Evolutionary conservation across 2,113 vertebrate species (phyloP).

Genomic region (Ranitomeya variabilis): DNA sequence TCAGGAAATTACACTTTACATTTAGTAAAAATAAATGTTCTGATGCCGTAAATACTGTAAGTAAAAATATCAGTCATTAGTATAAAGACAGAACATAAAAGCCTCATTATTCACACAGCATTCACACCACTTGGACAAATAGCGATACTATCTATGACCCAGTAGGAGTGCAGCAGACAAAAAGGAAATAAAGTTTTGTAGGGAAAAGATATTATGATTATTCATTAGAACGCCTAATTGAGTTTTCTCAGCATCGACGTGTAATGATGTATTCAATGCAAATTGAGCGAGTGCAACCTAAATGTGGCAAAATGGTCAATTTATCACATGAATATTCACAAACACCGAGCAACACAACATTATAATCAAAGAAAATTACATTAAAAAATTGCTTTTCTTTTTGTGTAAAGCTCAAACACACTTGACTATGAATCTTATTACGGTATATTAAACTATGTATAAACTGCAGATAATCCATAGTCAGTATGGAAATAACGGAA

Average conservation of each 20-base stretch:
- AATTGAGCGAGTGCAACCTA: background rate
- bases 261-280: slow-evolving; percentile 28
- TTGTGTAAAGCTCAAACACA: background rate
- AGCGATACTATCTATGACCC: slow-evolving; percentile 1
- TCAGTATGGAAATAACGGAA: too few species aligned
- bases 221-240: background rate
- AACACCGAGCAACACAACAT: background rate
- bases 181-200: background rate
- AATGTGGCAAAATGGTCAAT: background rate
- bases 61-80: background rate
- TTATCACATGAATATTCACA: background rate
- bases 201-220: slow-evolving; percentile 2
- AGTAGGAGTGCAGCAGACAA: background rate
- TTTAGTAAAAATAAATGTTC: background rate
- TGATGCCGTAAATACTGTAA: background rate
- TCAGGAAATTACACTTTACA: background rate
- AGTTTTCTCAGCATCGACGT: slow-evolving; percentile 10
- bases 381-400: background rate
- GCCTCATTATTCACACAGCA: slow-evolving; percentile 4
- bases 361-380: background rate
- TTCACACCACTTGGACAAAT: background rate
- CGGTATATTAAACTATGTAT: too few species aligned
- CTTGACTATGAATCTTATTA: too few species aligned
- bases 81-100: background rate
- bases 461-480: too few species aligned